A percentile compares a stretch with the other conserved stretches of the same genome.
These are phyloP conservation scores for Neopelma chrysocephalum DNA, from an alignment of 2,797 vertebrate species.

Conservation along the genomic window DNA sequence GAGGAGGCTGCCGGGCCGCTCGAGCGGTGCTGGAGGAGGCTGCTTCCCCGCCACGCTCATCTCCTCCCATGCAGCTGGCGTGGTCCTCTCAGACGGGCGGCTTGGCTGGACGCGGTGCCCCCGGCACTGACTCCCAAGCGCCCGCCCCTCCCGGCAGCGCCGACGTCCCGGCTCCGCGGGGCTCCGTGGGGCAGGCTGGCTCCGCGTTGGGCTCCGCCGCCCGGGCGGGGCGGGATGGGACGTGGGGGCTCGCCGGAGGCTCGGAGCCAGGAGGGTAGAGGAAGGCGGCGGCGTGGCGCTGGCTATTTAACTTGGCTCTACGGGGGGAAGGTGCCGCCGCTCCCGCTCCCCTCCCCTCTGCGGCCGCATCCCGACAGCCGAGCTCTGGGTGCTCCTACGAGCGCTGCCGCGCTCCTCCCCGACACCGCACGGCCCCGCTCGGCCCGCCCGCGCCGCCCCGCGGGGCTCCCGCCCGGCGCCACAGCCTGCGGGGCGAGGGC, in stretches of 20 bases:
- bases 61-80: slow-evolving; percentile 84
- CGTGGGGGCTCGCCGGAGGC: background rate
- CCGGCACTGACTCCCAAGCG: background rate
- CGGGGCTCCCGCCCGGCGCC: background rate
- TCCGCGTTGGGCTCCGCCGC: background rate
- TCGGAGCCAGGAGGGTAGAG: background rate
- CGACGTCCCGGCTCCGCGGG: background rate
- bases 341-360: background rate
- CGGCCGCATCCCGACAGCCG: background rate
- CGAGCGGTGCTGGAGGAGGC: slow-evolving; percentile 78
- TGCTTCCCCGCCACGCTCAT: slow-evolving; percentile 87
- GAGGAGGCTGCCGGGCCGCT: slow-evolving; percentile 84
- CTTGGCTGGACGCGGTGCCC: slow-evolving; percentile 5
- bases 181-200: background rate
- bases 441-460: background rate
- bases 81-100: slow-evolving; percentile 43
- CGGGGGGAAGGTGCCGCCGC: background rate
- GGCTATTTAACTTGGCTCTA: slow-evolving; percentile 37
- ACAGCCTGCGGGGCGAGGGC: background rate
- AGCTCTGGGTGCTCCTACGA: background rate
- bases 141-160: background rate
- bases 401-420: slow-evolving; percentile 12
- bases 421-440: background rate
- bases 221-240: background rate
- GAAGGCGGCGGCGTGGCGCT: background rate